phyloP scores from a whole-genome alignment of 35 echinoderm and acorn worm species.

The Heliocidaris erythrogramma region DNA sequence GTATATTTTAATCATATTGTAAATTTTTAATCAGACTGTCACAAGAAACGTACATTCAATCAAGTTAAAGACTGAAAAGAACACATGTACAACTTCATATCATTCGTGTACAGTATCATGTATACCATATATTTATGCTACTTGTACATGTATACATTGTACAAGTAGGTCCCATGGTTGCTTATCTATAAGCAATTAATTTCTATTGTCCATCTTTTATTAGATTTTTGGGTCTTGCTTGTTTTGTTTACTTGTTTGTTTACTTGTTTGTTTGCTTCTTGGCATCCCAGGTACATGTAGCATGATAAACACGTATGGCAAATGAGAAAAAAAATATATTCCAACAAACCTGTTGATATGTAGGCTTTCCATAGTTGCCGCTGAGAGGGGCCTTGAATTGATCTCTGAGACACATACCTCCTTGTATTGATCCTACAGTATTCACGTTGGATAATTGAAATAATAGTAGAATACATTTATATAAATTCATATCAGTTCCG shows the following conservation, averaged over 20 bases:
- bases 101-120: neutral
- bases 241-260: neutral
- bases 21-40: too few relatives aligned
- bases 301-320: neutral
- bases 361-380: neutral
- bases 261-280: neutral
- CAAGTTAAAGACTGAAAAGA: too few relatives aligned
- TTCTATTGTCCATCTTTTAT: too few relatives aligned
- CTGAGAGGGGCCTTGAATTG: neutral
- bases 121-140: too few relatives aligned
- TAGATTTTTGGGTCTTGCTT: too few relatives aligned
- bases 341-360: slow-evolving; percentile 19
- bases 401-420: neutral
- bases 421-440: slow-evolving; percentile 1
- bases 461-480: neutral
- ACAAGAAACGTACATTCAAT: too few relatives aligned
- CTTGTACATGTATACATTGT: neutral
- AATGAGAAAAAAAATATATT: neutral
- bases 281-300: neutral
- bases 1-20: too few relatives aligned
- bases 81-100: neutral
- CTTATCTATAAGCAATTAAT: too few relatives aligned
- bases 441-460: neutral
- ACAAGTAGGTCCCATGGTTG: too few relatives aligned
- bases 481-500: too few relatives aligned